A percentile compares a stretch with the other conserved stretches of the same genome.
These are phyloP conservation scores for Phymastichus coffea DNA, from an alignment of 1,140 invertebrate species.

Conservation along the genomic window DNA sequence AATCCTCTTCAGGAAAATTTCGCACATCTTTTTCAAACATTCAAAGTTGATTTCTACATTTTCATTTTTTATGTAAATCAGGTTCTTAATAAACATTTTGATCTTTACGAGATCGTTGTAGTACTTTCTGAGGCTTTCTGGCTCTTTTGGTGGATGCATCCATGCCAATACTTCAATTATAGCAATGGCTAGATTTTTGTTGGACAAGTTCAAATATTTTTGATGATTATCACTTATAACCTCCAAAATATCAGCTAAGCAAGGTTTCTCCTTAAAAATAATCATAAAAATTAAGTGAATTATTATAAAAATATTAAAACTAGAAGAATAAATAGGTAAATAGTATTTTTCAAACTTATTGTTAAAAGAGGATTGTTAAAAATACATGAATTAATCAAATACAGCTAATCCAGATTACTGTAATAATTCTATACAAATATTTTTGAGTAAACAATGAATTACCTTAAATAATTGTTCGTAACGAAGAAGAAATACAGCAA, in stretches of 20 bases:
- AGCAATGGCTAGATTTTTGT: slow-evolving; percentile 37
- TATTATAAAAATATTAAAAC: background rate
- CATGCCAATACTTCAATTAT: slow-evolving; percentile 36
- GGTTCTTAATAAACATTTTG: slow-evolving; percentile 30
- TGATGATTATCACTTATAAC: slow-evolving; percentile 28
- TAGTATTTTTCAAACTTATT: background rate
- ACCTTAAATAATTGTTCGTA: slow-evolving; percentile 3
- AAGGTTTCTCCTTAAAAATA: slow-evolving; percentile 12
- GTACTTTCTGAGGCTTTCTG: slow-evolving; percentile 30
- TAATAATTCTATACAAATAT: background rate
- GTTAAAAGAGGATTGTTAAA: background rate
- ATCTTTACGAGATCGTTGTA: slow-evolving; percentile 33
- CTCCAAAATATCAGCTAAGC: slow-evolving; percentile 33
- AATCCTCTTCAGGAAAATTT: slow-evolving; percentile 43
- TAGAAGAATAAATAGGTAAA: background rate
- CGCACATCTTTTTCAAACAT: slow-evolving; percentile 45
- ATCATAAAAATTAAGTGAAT: background rate
- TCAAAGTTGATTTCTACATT: slow-evolving; percentile 29
- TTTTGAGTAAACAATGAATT: background rate
- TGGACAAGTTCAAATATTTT: slow-evolving; percentile 29
- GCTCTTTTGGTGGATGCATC: slow-evolving; percentile 31
- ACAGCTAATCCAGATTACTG: background rate
- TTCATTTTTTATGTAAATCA: slow-evolving; percentile 28
- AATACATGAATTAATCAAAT: background rate
- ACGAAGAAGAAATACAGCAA: slow-evolving; percentile 32